These are phyloP conservation scores for Riparia riparia DNA, from an alignment of 2,113 vertebrate genomes.

Conservation along the genomic window DNA sequence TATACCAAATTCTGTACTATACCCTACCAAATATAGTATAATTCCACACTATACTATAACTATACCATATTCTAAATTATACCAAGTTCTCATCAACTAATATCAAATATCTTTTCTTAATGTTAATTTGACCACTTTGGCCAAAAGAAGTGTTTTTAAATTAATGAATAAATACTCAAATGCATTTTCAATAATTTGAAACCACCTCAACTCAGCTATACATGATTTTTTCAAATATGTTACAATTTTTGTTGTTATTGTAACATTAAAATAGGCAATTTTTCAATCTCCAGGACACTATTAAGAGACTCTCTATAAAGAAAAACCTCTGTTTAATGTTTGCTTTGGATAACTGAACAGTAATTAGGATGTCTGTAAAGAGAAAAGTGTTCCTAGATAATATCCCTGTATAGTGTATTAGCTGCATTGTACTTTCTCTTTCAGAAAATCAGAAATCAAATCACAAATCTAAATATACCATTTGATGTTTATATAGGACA, in stretches of 20 bases:
- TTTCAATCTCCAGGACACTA: background rate
- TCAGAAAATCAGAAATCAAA: constrained; percentile 17
- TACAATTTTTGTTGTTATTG: background rate
- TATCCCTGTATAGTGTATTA: background rate
- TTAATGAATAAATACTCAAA: background rate
- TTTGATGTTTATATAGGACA: background rate
- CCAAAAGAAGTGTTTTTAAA: background rate
- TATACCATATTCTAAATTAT: background rate
- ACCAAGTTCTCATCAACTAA: constrained; percentile 42
- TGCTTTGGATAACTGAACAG: background rate
- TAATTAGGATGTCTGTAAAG: constrained; percentile 3
- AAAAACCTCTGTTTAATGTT: background rate
- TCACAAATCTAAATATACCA: background rate
- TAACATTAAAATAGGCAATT: background rate
- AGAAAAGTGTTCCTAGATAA: background rate
- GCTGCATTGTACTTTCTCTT: background rate
- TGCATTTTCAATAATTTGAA: background rate
- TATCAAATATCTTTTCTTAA: constrained; percentile 42
- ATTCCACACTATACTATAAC: background rate
- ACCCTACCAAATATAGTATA: background rate
- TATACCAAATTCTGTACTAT: constrained; percentile 7
- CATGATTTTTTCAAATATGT: background rate
- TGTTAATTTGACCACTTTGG: background rate
- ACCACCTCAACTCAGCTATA: background rate
- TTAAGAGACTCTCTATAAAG: background rate